Evolutionary conservation across 2,797 vertebrate species (phyloP), one percentile per base, ranked within the genome.

Genomic region (Coregonus sp.): DNA sequence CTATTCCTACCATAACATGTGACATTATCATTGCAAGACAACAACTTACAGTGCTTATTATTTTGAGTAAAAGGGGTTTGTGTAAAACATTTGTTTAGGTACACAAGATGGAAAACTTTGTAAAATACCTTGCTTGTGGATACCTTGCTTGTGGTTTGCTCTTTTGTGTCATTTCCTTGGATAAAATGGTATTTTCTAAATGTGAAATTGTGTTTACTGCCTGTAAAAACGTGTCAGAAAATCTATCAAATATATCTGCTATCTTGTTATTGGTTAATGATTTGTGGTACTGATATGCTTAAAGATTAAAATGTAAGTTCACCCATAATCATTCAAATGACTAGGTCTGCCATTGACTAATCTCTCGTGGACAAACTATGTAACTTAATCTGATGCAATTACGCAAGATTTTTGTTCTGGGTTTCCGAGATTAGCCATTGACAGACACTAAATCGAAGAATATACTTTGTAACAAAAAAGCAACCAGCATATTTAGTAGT

Each of bases 91-190:
- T 18, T 56, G 52, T 18, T 56, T 56, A n/a, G 15, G 52, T 70
- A 29, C 67, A 14, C 71, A 50, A 1, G 14, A 76, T 37, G 20
- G 2, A 79, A 75, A 74, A 50, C 5, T 59, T 72, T 59, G 35
- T 73, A 50, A 79, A 83, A 75, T 29, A 59, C 4, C 9, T 65
- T 65, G 33, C 15, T 37, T 66, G 63, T 66, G 63, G 11, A 25
- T 25, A 25, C 9, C 29, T 66, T 25, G 65, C 15, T 67, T 14
- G 65, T 29, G 25, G 73, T 88, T 79, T 40, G 52, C 40, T 47
- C 40, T 83, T 81, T 83, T 66, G 69, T 86, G 16, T 66, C 15
- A 70, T 40, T 29, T 68, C 7, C 20, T 65, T 59, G 40, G 7
- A 6, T 9, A 47, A 47, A 47, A 2, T 11, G 9, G 2, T 20